phyloP scores from a whole-genome alignment of 2,888 invertebrate genomes.

The Amiota minor region DNA sequence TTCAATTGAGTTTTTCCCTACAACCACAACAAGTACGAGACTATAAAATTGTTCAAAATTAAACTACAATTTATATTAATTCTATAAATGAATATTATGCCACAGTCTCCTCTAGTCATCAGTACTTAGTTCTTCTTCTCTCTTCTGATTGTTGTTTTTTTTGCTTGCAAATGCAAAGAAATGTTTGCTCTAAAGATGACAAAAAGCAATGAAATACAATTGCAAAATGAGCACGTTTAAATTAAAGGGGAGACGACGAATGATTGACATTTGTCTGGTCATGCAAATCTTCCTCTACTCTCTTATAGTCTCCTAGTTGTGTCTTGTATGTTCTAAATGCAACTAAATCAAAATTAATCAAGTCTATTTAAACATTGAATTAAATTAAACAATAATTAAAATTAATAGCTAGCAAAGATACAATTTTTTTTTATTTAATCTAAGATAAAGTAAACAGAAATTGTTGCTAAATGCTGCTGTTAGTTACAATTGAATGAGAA shows the following conservation, averaged over 20 bases:
- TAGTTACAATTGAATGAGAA: neutral
- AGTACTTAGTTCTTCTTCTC: no score
- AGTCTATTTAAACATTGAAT: neutral
- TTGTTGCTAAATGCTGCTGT: constrained; percentile 14
- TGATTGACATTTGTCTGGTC: constrained; percentile 15
- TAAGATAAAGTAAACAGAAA: constrained; percentile 13
- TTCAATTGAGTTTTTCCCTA: neutral
- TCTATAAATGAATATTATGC: constrained; percentile 16
- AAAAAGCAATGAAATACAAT: constrained; percentile 16
- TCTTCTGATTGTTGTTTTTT: no score
- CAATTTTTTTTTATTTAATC: neutral
- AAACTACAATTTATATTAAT: constrained; percentile 24
- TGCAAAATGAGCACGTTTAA: constrained; percentile 21
- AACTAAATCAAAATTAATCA: constrained; percentile 22
- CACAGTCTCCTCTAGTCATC: no score
- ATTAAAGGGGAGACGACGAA: constrained; percentile 19
- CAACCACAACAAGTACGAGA: neutral
- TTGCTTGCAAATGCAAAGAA: no score
- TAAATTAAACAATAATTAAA: constrained; percentile 15
- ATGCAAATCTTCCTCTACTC: no score
- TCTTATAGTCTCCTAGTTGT: no score
- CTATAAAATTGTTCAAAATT: constrained; percentile 13
- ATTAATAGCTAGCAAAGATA: constrained; percentile 16
- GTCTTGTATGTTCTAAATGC: no score
- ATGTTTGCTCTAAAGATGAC: no score